Base-by-base conservation (phyloP, 2,888 invertebrate genomes). In the Chaetoderma sp. region DNA sequence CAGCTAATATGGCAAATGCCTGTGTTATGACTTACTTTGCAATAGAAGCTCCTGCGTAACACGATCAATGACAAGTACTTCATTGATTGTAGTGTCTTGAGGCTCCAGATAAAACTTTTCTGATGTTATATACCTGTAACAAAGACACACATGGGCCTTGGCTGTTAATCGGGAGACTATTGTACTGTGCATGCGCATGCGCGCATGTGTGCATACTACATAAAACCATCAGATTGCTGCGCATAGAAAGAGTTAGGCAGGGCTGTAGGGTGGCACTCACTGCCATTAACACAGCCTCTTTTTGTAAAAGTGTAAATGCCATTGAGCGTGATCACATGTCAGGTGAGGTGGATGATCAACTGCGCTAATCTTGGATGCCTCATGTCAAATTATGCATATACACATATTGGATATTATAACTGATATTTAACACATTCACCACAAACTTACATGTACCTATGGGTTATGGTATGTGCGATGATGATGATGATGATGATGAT, bases 31-130 rank as follows among this genome's bases (percentile, higher is more conserved):
- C 62, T 78, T 89, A 92, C 93, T 90, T 89, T 92, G 91, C 5
- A 86, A 69, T 50, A 72, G 88, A 66, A 93, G 90, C 80, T 92
- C 92, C 76, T 92, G 91, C 70, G 91, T 91, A 63, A 93, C 89
- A 82, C 96, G 89, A 85, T 97, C 95, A 78, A 97, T 94, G 59
- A 94, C 90, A 76, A 97, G 88, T 64, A 95, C 87, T 84, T 94
- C 93, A 76, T 90, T 91, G 23, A 91, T 90, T 6, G 71, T 74
- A 73, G 91, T 90, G 54, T 90, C 89, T 70, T 91, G 91, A 16
- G 96, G 94, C 86, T 95, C 94, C 74, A 96, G 89, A 81, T 92
- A 93, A 87, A 96, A 95, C 85, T 93, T 93, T 79, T 96, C 96
- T 57, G 93, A 91, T n/a, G 95, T 94, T 72, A 92, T 92, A 78